Conservation (phyloP, 2,113 vertebrate genomes). For the Copsychus sechellarum region DNA sequence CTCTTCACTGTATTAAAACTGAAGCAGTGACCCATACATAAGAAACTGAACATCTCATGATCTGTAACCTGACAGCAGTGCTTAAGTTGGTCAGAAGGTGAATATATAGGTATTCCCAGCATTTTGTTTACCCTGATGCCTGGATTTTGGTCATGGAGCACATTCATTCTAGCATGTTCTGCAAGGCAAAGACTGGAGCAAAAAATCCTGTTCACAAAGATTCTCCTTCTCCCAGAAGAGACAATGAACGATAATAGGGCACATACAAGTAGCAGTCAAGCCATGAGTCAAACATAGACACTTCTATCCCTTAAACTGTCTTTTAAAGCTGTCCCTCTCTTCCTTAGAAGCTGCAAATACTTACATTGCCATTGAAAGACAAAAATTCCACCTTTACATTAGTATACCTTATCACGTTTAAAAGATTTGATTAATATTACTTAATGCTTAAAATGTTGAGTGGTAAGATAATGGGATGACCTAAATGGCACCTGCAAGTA, state of each 20-base stretch:
- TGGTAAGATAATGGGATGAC: not conserved
- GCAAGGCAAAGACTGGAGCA: not conserved
- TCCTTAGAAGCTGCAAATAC: not conserved
- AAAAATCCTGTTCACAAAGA: not conserved
- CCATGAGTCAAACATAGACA: not conserved
- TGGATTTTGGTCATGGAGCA: not conserved
- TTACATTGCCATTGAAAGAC: not conserved
- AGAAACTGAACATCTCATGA: not conserved
- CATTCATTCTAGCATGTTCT: not conserved
- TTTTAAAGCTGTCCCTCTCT: not conserved
- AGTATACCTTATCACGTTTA: not conserved
- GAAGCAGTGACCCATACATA: not conserved
- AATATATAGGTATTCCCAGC: not conserved
- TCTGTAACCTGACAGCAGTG: not conserved
- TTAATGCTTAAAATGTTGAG: not conserved
- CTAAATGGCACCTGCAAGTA: not conserved
- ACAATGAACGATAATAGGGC: not conserved
- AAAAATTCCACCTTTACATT: not conserved
- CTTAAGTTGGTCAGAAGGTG: not conserved
- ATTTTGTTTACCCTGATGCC: not conserved
- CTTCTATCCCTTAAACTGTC: not conserved
- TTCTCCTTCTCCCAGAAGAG: not conserved
- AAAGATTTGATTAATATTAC: not conserved
- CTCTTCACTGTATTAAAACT: not conserved
- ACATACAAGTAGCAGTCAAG: not conserved